phyloP scores from a whole-genome alignment of 2,888 invertebrate species.

The Caenorhabditis zanzibari region DNA sequence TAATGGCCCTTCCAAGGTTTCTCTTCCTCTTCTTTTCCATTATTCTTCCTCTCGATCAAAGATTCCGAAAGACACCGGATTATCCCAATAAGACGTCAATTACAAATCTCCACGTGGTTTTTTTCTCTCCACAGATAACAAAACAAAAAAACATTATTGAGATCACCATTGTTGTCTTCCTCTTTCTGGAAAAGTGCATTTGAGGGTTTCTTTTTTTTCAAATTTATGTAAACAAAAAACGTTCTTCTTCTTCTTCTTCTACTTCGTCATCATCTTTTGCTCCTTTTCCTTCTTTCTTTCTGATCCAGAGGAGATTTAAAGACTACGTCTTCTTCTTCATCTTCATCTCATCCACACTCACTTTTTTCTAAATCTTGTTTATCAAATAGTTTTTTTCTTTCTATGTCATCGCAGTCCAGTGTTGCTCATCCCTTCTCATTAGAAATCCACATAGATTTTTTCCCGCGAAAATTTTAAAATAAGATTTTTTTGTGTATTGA shows the following conservation, averaged over 20 bases:
- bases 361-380: constrained; percentile 42
- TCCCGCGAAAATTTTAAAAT: neutral
- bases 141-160: neutral
- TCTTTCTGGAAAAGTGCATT: constrained; percentile 12
- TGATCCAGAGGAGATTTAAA: no score
- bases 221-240: neutral
- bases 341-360: constrained; percentile 4
- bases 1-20: neutral
- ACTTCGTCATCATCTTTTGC: constrained; percentile 21
- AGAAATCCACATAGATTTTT: constrained; percentile 4
- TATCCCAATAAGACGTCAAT: constrained; percentile 3
- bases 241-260: constrained; percentile 10
- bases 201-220: constrained; percentile 23
- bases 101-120: neutral
- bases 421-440: neutral
- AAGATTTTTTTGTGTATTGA: neutral
- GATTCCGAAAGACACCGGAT: neutral
- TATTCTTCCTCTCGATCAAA: constrained; percentile 11
- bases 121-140: neutral
- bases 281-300: no score
- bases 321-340: no score
- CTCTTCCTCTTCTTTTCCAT: neutral
- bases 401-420: neutral
- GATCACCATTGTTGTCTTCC: neutral
- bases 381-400: constrained; percentile 32